phyloP scores from a whole-genome alignment of 2,113 vertebrate genomes.

The Sialia sialis region DNA sequence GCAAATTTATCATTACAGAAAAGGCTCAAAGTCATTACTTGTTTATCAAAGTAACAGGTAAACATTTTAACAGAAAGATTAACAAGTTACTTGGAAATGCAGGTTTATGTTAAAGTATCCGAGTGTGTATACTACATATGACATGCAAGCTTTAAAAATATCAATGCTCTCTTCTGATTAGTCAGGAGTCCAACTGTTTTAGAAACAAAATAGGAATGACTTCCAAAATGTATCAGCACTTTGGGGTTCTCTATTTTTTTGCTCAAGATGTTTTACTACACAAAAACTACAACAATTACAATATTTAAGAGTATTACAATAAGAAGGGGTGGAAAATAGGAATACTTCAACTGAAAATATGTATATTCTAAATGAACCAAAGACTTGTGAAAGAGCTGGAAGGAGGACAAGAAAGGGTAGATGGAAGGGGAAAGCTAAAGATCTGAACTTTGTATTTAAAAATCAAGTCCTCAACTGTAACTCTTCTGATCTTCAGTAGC shows the following conservation, averaged over 20 bases:
- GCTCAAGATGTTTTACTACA: slow-evolving; percentile 67
- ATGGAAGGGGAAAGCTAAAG: slow-evolving; percentile 31
- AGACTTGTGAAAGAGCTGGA: slow-evolving; percentile 1
- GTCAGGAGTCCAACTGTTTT: slow-evolving; percentile 53
- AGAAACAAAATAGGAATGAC: slow-evolving; percentile 59
- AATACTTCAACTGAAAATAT: slow-evolving; percentile 63
- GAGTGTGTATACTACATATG: slow-evolving; percentile 55
- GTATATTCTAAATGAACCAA: slow-evolving; percentile 64
- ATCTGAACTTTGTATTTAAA: slow-evolving; percentile 56
- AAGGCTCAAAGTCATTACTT: slow-evolving; percentile 58
- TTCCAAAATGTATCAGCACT: slow-evolving; percentile 67
- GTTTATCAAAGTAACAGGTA: slow-evolving; percentile 52
- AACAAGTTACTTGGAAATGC: slow-evolving; percentile 55
- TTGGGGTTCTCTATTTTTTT: slow-evolving; percentile 57
- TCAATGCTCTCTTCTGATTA: slow-evolving; percentile 48
- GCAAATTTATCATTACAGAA: slow-evolving; percentile 58
- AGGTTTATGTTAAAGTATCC: slow-evolving; percentile 60
- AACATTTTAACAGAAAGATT: slow-evolving; percentile 62
- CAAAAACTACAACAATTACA: slow-evolving; percentile 74
- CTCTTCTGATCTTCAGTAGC: slow-evolving; percentile 68
- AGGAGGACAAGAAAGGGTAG: neutral
- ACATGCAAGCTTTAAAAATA: slow-evolving; percentile 70
- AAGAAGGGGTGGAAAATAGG: slow-evolving; percentile 63
- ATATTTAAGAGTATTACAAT: slow-evolving; percentile 69
- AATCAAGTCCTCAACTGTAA: slow-evolving; percentile 50